Evolutionary conservation across 2,797 vertebrate species (phyloP).

Genomic region (Syngnathus acus): DNA sequence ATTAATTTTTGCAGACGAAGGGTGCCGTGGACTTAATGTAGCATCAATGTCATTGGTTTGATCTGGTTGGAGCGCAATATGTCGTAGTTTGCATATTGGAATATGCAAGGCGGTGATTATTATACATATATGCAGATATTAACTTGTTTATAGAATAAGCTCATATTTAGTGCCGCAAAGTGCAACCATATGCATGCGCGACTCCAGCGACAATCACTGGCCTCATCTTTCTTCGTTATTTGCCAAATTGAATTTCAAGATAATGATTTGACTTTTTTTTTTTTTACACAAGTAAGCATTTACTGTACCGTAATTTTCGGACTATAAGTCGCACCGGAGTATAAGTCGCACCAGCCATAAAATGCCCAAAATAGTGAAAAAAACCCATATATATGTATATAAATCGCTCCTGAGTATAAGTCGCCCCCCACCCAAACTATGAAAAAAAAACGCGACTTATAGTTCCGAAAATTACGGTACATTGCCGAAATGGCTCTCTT

Average conservation of each 20-base stretch:
- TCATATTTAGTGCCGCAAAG: neutral
- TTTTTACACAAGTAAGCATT: neutral
- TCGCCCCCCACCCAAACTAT: too few relatives aligned
- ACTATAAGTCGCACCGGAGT: too few relatives aligned
- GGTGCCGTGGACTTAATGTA: neutral
- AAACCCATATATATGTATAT: too few relatives aligned
- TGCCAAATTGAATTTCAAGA: neutral
- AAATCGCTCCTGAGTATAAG: too few relatives aligned
- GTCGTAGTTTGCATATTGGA: neutral
- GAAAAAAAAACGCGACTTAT: too few relatives aligned
- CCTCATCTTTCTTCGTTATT: neutral
- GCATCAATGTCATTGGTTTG: constrained; percentile 2
- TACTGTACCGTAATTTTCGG: too few relatives aligned
- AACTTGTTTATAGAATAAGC: neutral
- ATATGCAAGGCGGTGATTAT: neutral
- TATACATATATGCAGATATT: constrained; percentile 2
- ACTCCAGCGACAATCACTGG: neutral
- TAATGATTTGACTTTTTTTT: neutral
- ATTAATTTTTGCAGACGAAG: constrained; percentile 4
- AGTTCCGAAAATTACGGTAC: too few relatives aligned
- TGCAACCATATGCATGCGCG: neutral
- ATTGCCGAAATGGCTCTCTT: neutral
- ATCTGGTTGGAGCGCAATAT: neutral
- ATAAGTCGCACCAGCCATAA: too few relatives aligned
- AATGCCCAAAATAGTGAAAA: too few relatives aligned